These are phyloP conservation scores for Stylophora pistillata DNA, from an alignment of 64 coral and sea anemone species.

Conservation along the genomic window DNA sequence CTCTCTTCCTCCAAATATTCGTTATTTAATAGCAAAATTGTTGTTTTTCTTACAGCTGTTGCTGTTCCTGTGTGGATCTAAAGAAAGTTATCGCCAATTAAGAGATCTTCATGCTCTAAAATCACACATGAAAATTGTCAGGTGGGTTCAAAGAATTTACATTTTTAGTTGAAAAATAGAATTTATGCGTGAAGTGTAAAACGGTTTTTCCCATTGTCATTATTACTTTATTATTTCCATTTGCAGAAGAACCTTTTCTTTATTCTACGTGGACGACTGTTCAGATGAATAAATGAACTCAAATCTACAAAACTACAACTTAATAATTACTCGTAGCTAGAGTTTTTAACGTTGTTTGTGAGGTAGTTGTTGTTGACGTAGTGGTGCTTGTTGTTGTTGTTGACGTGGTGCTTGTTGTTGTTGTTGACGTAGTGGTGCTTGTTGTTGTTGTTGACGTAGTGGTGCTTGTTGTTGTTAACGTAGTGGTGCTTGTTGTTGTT, in stretches of 20 bases:
- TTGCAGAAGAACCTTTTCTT: neutral
- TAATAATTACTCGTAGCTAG: too few relatives aligned
- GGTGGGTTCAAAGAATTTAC: conserved; percentile 33
- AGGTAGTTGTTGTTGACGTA: neutral
- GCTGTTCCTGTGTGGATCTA: conserved; percentile 95
- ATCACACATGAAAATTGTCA: conserved; percentile 86
- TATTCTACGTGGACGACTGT: neutral
- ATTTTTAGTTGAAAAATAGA: neutral
- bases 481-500: too few relatives aligned
- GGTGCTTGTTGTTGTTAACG: neutral
- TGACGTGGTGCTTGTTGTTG: too few relatives aligned
- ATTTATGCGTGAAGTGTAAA: neutral
- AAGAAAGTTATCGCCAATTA: conserved; percentile 90
- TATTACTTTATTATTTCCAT: too few relatives aligned
- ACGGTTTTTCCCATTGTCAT: too few relatives aligned
- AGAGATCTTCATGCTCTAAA: conserved; percentile 88
- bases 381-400: too few relatives aligned
- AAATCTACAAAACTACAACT: too few relatives aligned
- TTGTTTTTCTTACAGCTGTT: conserved; percentile 59
- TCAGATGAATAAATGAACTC: too few relatives aligned
- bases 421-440: too few relatives aligned
- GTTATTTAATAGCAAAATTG: neutral
- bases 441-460: too few relatives aligned
- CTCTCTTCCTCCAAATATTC: too few relatives aligned
- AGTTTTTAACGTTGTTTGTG: too few relatives aligned